phyloP scores from a whole-genome alignment of 1,140 invertebrate species.

The Charaxes varanes region DNA sequence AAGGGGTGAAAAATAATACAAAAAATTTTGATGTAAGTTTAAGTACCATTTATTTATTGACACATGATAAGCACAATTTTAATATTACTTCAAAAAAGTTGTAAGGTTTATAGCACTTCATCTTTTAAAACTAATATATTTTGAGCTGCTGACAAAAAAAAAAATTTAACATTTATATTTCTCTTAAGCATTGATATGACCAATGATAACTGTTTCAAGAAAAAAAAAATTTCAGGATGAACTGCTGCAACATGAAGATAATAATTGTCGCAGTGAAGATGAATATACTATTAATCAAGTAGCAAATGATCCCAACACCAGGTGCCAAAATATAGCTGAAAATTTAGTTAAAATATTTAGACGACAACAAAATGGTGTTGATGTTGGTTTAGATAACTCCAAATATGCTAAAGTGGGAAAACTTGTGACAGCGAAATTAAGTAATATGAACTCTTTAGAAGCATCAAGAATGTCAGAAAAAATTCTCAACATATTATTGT shows the following conservation, averaged over 20 bases:
- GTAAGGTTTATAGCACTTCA: too few species aligned
- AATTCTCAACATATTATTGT: conserved; percentile 49
- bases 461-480: conserved; percentile 37
- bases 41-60: conserved; percentile 3
- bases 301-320: conserved; percentile 15
- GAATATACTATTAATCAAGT: conserved; percentile 12
- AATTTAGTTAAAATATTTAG: conserved; percentile 43
- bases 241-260: conserved; percentile 12
- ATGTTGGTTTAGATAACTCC: conserved; percentile 40
- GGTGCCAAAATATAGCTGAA: conserved; percentile 39
- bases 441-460: conserved; percentile 46
- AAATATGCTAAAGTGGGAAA: conserved; percentile 40
- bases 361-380: conserved; percentile 49
- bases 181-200: too few species aligned
- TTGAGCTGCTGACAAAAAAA: too few species aligned
- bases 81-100: too few species aligned
- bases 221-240: conserved; percentile 27
- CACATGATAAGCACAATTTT: too few species aligned
- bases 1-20: conserved; percentile 17
- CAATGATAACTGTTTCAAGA: too few species aligned
- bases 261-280: conserved; percentile 22
- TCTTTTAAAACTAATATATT: too few species aligned
- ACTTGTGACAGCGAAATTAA: conserved; percentile 39
- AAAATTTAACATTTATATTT: too few species aligned
- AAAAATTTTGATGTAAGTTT: conserved; percentile 11